Percentiles rank a stretch among this genome's conserved stretches.
Evolutionary conservation across 2,113 vertebrate genomes (phyloP).

Genomic region (Rhodinocichla rosea): DNA sequence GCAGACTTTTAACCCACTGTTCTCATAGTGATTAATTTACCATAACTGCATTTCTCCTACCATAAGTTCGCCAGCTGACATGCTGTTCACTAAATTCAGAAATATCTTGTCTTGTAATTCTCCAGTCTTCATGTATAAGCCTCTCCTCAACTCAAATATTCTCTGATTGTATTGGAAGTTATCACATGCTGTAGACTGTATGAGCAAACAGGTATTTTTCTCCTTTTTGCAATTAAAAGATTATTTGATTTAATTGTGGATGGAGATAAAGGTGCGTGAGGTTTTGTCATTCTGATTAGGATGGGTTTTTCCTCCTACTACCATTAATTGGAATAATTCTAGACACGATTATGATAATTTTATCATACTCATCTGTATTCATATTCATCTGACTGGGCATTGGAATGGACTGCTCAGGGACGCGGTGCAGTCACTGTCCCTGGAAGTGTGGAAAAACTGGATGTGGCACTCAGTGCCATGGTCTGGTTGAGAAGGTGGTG

Average conservation of each 20-base stretch:
- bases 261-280: conserved; percentile 18
- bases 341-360: not conserved
- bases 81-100: conserved; percentile 49
- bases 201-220: conserved; percentile 38
- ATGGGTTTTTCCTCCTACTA: conserved; percentile 15
- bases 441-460: not conserved
- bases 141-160: conserved; percentile 58
- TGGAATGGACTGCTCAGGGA: not conserved
- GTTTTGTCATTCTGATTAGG: conserved; percentile 28
- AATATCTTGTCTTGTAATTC: conserved; percentile 60
- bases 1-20: not conserved
- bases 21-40: conserved; percentile 44
- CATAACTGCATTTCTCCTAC: conserved; percentile 19
- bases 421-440: not conserved
- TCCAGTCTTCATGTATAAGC: conserved; percentile 50
- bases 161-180: conserved; percentile 63
- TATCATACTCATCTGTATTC: not conserved
- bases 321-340: conserved; percentile 49
- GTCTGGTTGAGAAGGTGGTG: not conserved
- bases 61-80: conserved; percentile 2
- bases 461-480: not conserved
- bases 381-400: not conserved
- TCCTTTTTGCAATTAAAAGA: conserved; percentile 65
- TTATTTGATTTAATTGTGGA: conserved; percentile 55
- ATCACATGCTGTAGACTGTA: conserved; percentile 53